Conservation (phyloP, 2,888 invertebrate species). For the Holacanthella duospinosa region DNA sequence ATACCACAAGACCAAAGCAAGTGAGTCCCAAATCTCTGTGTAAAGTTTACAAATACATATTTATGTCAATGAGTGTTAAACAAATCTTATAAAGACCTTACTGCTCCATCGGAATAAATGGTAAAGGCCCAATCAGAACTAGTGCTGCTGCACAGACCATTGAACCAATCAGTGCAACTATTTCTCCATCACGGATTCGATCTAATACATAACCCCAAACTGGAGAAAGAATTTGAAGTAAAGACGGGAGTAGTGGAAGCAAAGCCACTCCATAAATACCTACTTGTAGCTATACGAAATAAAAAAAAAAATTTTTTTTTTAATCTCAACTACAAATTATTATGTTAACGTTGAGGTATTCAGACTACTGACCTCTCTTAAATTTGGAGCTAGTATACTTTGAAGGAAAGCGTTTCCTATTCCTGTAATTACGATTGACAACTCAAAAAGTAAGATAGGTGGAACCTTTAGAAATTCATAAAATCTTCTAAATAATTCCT, state of each 20-base stretch:
- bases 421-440: neutral
- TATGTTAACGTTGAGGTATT: too few species aligned
- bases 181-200: neutral
- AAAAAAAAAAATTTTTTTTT: neutral
- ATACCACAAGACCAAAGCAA: neutral
- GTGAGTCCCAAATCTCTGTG: neutral
- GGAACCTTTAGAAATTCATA: neutral
- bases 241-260: neutral
- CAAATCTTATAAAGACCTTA: neutral
- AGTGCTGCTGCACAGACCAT: neutral
- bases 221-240: neutral
- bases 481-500: neutral
- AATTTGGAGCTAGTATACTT: neutral
- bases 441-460: neutral
- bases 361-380: neutral
- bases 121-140: neutral
- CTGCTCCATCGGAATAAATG: neutral
- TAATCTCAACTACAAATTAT: neutral
- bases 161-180: neutral
- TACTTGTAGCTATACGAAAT: neutral
- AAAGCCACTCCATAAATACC: neutral
- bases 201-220: neutral
- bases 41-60: too few species aligned
- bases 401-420: slow-evolving; percentile 1
- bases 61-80: too few species aligned